phyloP scores from a whole-genome alignment of 1,140 invertebrate species.

The Elysia chlorotica region DNA sequence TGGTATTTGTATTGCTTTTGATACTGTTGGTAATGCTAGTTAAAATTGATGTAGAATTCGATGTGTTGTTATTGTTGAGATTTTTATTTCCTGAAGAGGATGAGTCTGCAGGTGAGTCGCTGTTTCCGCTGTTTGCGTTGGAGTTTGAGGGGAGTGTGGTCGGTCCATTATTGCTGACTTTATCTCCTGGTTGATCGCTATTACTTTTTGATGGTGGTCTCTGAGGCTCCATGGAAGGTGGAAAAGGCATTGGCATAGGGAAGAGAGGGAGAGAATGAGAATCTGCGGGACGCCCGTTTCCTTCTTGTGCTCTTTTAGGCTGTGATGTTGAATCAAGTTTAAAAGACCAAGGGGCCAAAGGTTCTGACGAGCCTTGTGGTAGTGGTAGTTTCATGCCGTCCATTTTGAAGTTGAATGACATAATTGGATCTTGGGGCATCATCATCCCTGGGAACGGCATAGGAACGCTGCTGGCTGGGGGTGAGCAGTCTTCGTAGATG shows the following conservation, averaged over 20 bases:
- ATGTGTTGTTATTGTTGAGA: too few species aligned
- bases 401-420: constrained; percentile 21
- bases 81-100: too few species aligned
- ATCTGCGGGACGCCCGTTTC: background rate
- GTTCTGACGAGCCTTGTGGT: constrained; percentile 27
- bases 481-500: constrained; percentile 67
- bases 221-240: constrained; percentile 19
- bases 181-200: constrained; percentile 3
- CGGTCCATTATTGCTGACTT: background rate
- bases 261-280: background rate
- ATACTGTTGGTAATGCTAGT: constrained; percentile 22
- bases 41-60: constrained; percentile 25
- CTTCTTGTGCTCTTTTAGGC: background rate
- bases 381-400: constrained; percentile 28
- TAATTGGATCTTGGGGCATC: constrained; percentile 4
- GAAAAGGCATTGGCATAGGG: constrained; percentile 14
- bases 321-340: constrained; percentile 24
- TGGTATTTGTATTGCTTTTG: constrained; percentile 14
- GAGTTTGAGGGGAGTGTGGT: background rate
- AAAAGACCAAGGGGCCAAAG: constrained; percentile 30
- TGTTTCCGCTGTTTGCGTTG: background rate
- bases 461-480: constrained; percentile 20
- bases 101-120: too few species aligned
- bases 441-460: constrained; percentile 17
- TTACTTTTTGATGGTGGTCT: constrained; percentile 10